Percentiles rank a stretch among this genome's conserved stretches.
phyloP scores from a whole-genome alignment of 2,888 invertebrate genomes.

The Caenorhabditis auriculariae region DNA sequence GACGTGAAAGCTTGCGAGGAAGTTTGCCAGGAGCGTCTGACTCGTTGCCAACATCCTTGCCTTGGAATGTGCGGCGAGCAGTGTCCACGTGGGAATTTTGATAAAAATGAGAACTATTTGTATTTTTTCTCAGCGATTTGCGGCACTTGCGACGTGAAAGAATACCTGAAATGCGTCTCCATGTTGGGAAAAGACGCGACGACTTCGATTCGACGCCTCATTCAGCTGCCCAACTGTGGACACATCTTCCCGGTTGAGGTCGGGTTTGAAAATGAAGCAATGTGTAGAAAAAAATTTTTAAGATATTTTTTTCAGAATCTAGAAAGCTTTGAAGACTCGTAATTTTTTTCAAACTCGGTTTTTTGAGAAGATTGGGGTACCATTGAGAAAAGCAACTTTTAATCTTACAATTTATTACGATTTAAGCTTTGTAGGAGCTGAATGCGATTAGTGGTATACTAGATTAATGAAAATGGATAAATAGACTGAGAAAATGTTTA shows the following conservation, averaged over 20 bases:
- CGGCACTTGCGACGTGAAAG: constrained; percentile 67
- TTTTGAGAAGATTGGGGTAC: no score
- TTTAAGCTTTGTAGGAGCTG: no score
- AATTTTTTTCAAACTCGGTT: no score
- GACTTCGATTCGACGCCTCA: constrained; percentile 17
- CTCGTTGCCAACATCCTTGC: constrained; percentile 73
- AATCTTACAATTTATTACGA: no score
- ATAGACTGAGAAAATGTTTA: no score
- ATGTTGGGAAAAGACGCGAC: not conserved
- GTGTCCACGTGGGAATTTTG: constrained; percentile 67
- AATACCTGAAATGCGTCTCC: constrained; percentile 37
- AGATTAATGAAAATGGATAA: no score
- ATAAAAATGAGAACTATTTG: not conserved
- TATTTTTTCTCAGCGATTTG: constrained; percentile 65
- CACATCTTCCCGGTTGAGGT: constrained; percentile 29
- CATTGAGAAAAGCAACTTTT: no score
- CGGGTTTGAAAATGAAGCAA: not conserved
- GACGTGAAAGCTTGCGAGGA: constrained; percentile 63
- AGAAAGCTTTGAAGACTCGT: no score
- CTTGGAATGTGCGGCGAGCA: constrained; percentile 75
- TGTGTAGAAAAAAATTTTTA: no score
- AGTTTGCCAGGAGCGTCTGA: constrained; percentile 62
- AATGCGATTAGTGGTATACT: no score
- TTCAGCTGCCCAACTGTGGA: constrained; percentile 31
- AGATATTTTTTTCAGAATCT: no score